Evolutionary conservation across 2,113 vertebrate genomes (phyloP), one percentile per base, ranked within the genome.

Genomic region (Aphyosemion australe): DNA sequence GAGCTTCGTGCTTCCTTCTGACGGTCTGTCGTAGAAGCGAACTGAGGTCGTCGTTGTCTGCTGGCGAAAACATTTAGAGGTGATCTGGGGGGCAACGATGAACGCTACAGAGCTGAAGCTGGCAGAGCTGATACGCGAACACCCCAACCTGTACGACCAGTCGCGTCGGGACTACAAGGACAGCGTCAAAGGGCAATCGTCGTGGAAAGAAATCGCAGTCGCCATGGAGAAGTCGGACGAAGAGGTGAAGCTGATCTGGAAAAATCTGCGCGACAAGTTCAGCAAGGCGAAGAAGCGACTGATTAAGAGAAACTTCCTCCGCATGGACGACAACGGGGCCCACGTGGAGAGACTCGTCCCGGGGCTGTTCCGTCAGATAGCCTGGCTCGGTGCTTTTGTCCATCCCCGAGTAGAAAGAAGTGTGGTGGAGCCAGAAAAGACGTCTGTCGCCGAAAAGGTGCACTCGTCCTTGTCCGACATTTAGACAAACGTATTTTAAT

Each of bases 221-320:
- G 26, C 16, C 60, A 84, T 86, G 81, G 81, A 66, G 4, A 84
- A 74, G 69, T 54, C 84, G 0, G 78, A 82, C 18, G 81, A 79
- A 18, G 84, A 81, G 58, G 69, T 82, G 53, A 84, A 77, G 58
- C 57, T 74, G 6, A 81, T 82, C 51, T 86, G 84, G 84, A 86
- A 86, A 69, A 86, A 86, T 6, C 63, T 86, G 1, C 81, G 84
- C 72, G 84, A 86, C 76, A 86, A 86, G 81, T 86, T 84, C 81
- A 82, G 81, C 2, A 86, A 86, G 56, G 84, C 84, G 81, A 86
- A 81, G 75, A 84, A 84, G 56, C 84, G 84, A 58, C 60, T 81
- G 72, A 62, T 65, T 15, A 76, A 62, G 66, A 79, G 78, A 64
- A 76, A 8, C 60, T 16, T 8, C 45, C 41, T 53, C 12, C 62